phyloP scores from a whole-genome alignment of 2,113 vertebrate species.

The Tragulus kanchil region DNA sequence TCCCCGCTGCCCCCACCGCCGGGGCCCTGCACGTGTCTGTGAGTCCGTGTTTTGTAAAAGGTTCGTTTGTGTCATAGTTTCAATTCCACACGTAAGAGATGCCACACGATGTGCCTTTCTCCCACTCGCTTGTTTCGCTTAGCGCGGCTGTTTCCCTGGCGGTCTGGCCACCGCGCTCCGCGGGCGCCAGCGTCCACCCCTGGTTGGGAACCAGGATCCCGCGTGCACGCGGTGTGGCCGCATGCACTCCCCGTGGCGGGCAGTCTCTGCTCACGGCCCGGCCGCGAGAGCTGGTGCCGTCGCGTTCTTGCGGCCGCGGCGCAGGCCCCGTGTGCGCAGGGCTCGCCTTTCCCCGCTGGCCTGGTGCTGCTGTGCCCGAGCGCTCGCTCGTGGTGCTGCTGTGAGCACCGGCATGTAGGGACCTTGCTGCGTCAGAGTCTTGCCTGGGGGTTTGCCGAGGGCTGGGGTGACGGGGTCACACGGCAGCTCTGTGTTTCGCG shows the following conservation, averaged over 20 bases:
- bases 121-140: not conserved
- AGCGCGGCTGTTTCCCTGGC: not conserved
- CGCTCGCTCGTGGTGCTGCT: not conserved
- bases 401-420: not conserved
- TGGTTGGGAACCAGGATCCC: not conserved
- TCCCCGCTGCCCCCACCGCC: no score
- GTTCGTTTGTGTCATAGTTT: not conserved
- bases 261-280: no score
- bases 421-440: not conserved
- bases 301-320: no score
- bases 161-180: not conserved
- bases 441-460: not conserved
- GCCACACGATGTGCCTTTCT: not conserved
- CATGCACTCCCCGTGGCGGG: no score
- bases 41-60: not conserved
- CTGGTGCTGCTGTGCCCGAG: no score
- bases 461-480: not conserved
- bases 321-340: no score
- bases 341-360: no score
- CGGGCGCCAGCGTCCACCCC: not conserved
- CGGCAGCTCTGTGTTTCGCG: not conserved
- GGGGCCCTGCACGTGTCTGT: not conserved
- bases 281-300: no score
- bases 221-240: not conserved
- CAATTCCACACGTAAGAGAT: not conserved